A percentile compares a stretch with the other conserved stretches of the same genome.
These are phyloP conservation scores for Pseudorhombus dupliciocellatus DNA, from an alignment of 2,113 vertebrate genomes.

Conservation along the genomic window DNA sequence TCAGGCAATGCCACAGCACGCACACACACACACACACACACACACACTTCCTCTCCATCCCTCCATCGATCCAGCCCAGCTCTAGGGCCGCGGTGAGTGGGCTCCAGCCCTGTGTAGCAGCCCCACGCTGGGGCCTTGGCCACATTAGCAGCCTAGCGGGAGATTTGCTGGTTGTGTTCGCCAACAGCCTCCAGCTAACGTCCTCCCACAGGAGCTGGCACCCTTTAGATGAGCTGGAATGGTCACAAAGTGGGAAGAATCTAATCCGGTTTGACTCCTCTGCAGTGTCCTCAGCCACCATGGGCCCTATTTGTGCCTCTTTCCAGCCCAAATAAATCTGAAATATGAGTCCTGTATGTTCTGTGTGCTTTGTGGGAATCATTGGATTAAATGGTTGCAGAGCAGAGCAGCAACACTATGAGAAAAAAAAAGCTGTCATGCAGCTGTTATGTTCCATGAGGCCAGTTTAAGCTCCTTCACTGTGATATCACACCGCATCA, in stretches of 20 bases:
- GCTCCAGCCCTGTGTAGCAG: conserved; percentile 33
- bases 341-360: conserved; percentile 34
- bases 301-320: conserved; percentile 54
- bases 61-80: conserved; percentile 54
- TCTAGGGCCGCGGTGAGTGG: conserved; percentile 61
- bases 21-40: conserved; percentile 11
- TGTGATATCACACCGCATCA: conserved; percentile 43
- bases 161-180: conserved; percentile 31
- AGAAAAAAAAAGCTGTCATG: conserved; percentile 15
- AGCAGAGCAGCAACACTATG: not conserved
- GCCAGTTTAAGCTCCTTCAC: conserved; percentile 33
- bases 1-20: conserved; percentile 54
- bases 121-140: conserved; percentile 59
- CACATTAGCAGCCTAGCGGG: conserved; percentile 72
- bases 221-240: conserved; percentile 64
- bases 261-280: conserved; percentile 66
- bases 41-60: conserved; percentile 9
- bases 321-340: conserved; percentile 43
- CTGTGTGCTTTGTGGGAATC: conserved; percentile 36
- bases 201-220: conserved; percentile 67
- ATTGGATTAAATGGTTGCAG: conserved; percentile 53
- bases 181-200: conserved; percentile 61
- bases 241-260: conserved; percentile 66
- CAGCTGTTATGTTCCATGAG: conserved; percentile 35
- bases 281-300: conserved; percentile 24